phyloP scores from a whole-genome alignment of 2,888 invertebrate species.

The Troides aeacus region DNA sequence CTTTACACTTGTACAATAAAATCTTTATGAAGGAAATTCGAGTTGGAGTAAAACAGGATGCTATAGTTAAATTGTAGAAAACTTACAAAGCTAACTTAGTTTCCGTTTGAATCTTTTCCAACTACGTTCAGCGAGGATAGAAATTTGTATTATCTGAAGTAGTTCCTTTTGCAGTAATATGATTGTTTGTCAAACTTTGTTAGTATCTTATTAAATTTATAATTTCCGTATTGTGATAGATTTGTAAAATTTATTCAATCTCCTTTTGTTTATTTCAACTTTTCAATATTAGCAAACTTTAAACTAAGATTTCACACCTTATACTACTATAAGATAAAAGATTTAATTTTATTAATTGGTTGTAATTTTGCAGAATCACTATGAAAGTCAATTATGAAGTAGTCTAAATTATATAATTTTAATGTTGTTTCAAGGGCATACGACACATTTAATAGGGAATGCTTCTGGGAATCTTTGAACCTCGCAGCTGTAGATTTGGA shows the following conservation, averaged over 20 bases:
- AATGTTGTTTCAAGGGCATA: conserved; percentile 76
- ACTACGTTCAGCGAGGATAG: conserved; percentile 11
- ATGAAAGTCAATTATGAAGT: too few species aligned
- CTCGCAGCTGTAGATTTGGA: conserved; percentile 80
- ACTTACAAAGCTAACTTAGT: conserved; percentile 21
- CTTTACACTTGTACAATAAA: background rate
- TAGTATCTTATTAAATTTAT: too few species aligned
- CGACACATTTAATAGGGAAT: conserved; percentile 87
- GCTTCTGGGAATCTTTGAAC: conserved; percentile 88
- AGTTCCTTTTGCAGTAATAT: conserved; percentile 9
- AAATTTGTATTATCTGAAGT: conserved; percentile 2
- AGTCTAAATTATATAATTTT: background rate
- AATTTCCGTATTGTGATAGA: background rate
- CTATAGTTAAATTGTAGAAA: conserved; percentile 1
- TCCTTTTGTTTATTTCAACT: background rate
- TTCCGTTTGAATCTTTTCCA: conserved; percentile 12
- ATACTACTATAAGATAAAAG: too few species aligned
- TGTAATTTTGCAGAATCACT: too few species aligned
- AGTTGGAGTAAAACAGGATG: conserved; percentile 6
- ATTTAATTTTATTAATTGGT: too few species aligned
- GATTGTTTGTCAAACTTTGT: conserved; percentile 8
- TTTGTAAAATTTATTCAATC: background rate
- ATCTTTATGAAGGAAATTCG: background rate
- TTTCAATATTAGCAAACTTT: too few species aligned
- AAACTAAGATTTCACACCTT: too few species aligned